Evolutionary conservation across 2,888 invertebrate species (phyloP), one percentile per base, ranked within the genome.

Genomic region (Megaustenia siamemsis): DNA sequence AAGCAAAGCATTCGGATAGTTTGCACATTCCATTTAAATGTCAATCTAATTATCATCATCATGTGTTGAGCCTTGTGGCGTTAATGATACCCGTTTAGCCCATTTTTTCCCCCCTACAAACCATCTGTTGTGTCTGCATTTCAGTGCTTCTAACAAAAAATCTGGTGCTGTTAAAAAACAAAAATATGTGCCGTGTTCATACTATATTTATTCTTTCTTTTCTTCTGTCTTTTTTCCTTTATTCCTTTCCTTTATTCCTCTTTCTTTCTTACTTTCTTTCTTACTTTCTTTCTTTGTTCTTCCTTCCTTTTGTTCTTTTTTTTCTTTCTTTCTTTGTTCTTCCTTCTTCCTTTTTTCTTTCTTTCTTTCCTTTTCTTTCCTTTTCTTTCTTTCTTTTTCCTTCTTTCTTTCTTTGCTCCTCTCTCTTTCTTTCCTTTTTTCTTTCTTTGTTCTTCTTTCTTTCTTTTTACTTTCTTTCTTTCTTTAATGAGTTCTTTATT

Each of bases 351-450:
- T 71, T 82, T 45, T 71, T 71, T 49, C 18, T 75, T 45, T 82
- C 66, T 75, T 45, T 69, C 60, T 45, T 53, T 76, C 68, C 68
- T 68, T 66, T 69, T 75, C 43, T 81, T 56, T 76, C 77, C 38
- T 56, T 82, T 63, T 85, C 38, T 75, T 68, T 85, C 45, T 63
- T 45, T 82, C 49, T 85, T 76, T 81, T 71, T 85, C 53, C 75
- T 71, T 84, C 63, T 81, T 40, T 85, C 75, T 82, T 40, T 85
- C 68, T 85, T 63, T 81, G 63, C 76, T 49, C 81, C 76, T 85
- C 76, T 85, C 69, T 82, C 43, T 82, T 40, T 85, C 71, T 49
- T 69, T 82, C 56, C 68, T 60, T 82, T 63, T 85, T 40, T 77
- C 56, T 56, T 28, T 82, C 21, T 69, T 28, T 82, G 53, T 21